Evolutionary conservation across 2,113 vertebrate genomes (phyloP).

Genomic region (Thinocorus orbignyianus): DNA sequence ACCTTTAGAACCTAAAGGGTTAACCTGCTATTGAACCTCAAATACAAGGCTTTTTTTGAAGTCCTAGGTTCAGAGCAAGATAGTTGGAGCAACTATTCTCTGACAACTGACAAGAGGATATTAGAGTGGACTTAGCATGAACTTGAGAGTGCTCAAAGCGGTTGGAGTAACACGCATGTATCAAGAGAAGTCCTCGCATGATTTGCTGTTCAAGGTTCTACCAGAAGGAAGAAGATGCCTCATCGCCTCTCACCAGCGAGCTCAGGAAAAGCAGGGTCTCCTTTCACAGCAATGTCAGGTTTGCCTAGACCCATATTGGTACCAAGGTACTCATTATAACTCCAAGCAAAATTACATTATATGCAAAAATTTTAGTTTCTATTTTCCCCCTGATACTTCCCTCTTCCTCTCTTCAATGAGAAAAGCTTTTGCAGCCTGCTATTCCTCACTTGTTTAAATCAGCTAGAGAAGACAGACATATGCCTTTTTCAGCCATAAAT

Average conservation of each 20-base stretch:
- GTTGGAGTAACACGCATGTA: neutral
- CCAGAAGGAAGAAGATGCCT: neutral
- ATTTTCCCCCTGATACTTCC: neutral
- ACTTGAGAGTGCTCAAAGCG: rapidly evolving
- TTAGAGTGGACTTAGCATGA: neutral
- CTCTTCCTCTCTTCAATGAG: neutral
- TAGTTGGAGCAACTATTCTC: neutral
- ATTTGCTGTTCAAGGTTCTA: neutral
- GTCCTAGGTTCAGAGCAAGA: neutral
- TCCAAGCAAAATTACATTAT: neutral
- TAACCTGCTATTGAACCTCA: neutral
- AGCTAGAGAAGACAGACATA: neutral
- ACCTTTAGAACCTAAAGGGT: neutral
- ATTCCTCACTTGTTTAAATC: neutral
- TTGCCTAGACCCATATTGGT: neutral
- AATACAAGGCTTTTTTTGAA: neutral
- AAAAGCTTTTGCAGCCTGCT: neutral
- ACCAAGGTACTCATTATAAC: neutral
- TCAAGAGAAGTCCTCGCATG: neutral
- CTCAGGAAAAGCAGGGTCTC: neutral
- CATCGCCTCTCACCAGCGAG: neutral
- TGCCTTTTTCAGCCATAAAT: slow-evolving; percentile 19
- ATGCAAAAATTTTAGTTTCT: neutral
- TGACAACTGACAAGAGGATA: neutral
- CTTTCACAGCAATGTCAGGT: neutral